Evolutionary conservation across 2,888 invertebrate species (phyloP).

Genomic region (Lepidocyrtinus sp.): DNA sequence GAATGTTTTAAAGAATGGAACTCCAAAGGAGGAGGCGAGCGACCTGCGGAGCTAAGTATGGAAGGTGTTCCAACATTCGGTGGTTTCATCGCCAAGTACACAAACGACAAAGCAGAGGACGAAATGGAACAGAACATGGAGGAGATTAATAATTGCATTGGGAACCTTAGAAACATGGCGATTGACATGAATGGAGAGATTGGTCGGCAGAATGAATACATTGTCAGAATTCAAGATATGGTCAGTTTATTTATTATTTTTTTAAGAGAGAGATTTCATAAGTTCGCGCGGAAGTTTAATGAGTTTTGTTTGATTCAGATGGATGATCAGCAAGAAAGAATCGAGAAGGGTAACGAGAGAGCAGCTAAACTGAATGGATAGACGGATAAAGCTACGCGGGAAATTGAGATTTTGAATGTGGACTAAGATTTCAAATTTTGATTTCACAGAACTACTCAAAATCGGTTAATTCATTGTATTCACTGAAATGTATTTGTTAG

Average conservation of each 20-base stretch:
- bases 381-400: not conserved
- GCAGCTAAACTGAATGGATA: conserved; percentile 24
- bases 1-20: conserved; percentile 27
- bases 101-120: not conserved
- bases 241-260: conserved; percentile 3
- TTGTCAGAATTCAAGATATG: conserved; percentile 38
- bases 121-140: conserved; percentile 44
- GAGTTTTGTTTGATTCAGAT: conserved; percentile 12
- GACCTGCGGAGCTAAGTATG: conserved; percentile 11
- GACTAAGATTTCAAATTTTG: too few relatives aligned
- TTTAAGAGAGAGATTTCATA: not conserved
- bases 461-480: too few relatives aligned
- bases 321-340: not conserved
- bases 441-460: too few relatives aligned
- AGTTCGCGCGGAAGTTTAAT: not conserved
- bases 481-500: too few relatives aligned
- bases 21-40: conserved; percentile 18
- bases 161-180: conserved; percentile 32
- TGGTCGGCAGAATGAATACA: conserved; percentile 32
- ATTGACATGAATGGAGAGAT: conserved; percentile 34
- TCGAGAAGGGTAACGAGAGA: conserved; percentile 35
- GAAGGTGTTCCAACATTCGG: conserved; percentile 41
- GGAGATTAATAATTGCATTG: conserved; percentile 29
- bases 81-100: conserved; percentile 37
- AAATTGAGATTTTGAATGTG: too few relatives aligned